These are phyloP conservation scores for Pipistrellus pipistrellus DNA, from an alignment of 2,797 vertebrate genomes.

Conservation along the genomic window DNA sequence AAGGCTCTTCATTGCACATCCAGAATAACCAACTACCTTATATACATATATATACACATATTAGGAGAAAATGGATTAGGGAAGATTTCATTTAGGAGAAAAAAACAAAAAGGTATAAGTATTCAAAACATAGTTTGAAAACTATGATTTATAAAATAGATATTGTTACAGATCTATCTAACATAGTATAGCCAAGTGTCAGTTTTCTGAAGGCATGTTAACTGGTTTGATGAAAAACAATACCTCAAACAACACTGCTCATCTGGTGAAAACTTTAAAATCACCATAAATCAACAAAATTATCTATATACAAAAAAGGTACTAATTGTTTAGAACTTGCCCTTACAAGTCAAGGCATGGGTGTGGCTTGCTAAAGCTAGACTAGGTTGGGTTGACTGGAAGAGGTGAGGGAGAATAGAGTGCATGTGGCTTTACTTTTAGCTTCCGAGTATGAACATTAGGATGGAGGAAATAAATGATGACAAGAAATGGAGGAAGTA, in stretches of 20 bases:
- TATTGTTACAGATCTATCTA: neutral
- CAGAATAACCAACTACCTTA: neutral
- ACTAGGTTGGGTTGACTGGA: neutral
- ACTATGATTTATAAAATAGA: conserved; percentile 60
- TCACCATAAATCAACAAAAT: neutral
- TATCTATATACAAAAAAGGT: neutral
- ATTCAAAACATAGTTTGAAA: conserved; percentile 49
- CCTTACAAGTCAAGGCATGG: neutral
- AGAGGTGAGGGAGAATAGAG: neutral
- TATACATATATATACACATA: neutral
- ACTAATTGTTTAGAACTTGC: neutral
- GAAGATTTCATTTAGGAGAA: conserved; percentile 15
- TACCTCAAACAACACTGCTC: neutral
- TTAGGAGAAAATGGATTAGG: neutral
- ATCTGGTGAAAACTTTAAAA: conserved; percentile 36
- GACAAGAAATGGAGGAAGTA: neutral
- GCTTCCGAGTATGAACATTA: neutral
- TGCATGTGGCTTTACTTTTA: neutral
- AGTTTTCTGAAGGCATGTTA: neutral
- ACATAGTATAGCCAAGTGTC: neutral
- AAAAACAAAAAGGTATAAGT: neutral
- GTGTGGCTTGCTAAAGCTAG: neutral
- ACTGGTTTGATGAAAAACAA: neutral
- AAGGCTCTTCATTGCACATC: neutral
- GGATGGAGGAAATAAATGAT: neutral